These are phyloP conservation scores for Octonoba sinensis DNA, from an alignment of 2,888 invertebrate genomes.

Conservation along the genomic window DNA sequence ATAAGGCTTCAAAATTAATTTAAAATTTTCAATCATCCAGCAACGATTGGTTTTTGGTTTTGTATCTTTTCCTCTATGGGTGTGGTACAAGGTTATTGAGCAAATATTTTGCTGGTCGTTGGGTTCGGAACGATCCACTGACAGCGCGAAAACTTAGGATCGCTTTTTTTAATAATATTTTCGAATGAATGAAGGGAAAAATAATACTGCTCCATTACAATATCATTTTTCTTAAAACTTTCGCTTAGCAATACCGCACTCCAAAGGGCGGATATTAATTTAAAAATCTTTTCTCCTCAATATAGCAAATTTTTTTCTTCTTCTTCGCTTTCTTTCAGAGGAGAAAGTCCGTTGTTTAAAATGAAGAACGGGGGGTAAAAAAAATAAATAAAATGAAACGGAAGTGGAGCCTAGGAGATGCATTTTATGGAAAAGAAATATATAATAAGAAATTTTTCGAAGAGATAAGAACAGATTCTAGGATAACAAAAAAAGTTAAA, in stretches of 20 bases:
- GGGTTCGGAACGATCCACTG: neutral
- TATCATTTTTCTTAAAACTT: conserved; percentile 57
- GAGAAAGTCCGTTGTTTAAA: conserved; percentile 54
- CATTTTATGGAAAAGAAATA: conserved; percentile 58
- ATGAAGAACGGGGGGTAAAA: conserved; percentile 41
- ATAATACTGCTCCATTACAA: conserved; percentile 53
- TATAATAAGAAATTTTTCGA: conserved; percentile 40
- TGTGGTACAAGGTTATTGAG: too few species aligned
- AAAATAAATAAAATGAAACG: conserved; percentile 20
- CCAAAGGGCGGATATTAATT: conserved; percentile 57
- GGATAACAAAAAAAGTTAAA: conserved; percentile 31
- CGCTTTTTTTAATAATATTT: too few species aligned
- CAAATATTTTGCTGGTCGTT: conserved; percentile 6
- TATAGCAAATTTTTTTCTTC: conserved; percentile 26
- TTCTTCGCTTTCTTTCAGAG: conserved; percentile 13
- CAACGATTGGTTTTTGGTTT: too few species aligned
- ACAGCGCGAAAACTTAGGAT: too few species aligned
- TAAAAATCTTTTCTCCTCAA: conserved; percentile 57
- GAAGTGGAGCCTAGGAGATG: conserved; percentile 33
- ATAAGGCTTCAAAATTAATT: too few species aligned
- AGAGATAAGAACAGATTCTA: conserved; percentile 39
- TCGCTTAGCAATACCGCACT: conserved; percentile 60
- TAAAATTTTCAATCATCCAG: too few species aligned
- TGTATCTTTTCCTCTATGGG: too few species aligned
- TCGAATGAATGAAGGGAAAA: neutral